Conservation (phyloP, 2,797 vertebrate species). For the Lycodopsis pacificus region DNA sequence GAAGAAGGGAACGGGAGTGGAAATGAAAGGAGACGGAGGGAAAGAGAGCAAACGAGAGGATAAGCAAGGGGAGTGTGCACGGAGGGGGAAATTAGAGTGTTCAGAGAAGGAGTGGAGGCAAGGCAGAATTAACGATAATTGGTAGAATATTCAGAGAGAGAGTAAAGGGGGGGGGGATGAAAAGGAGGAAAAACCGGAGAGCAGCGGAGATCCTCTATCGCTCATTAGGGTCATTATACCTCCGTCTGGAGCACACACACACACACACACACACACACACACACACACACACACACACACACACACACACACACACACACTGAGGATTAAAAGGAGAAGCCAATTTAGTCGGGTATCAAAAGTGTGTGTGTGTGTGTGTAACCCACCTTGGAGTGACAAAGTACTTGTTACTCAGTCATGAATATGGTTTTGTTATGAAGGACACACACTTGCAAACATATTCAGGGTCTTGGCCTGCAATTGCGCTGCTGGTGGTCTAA, state of each 20-base stretch:
- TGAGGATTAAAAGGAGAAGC: conserved; percentile 63
- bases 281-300: conserved; percentile 14
- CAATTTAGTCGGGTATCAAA: conserved; percentile 67
- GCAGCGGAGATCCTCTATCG: conserved; percentile 63
- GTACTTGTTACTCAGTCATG: conserved; percentile 5
- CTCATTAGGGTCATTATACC: conserved; percentile 79
- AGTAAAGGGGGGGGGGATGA: conserved; percentile 54
- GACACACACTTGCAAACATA: conserved; percentile 15
- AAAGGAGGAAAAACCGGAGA: conserved; percentile 58
- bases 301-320: conserved; percentile 17
- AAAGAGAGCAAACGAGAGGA: conserved; percentile 36
- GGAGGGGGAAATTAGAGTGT: conserved; percentile 56
- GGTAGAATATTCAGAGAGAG: conserved; percentile 66
- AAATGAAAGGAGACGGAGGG: conserved; percentile 38
- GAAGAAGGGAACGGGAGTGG: conserved; percentile 26
- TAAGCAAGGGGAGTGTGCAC: conserved; percentile 39
- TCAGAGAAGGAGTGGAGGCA: conserved; percentile 49
- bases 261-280: conserved; percentile 11
- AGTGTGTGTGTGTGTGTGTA: conserved; percentile 1
- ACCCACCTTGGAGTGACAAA: conserved; percentile 14
- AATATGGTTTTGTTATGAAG: conserved; percentile 33
- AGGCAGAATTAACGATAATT: conserved; percentile 69
- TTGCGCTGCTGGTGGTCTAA: conserved; percentile 18
- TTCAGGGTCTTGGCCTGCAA: conserved; percentile 20
- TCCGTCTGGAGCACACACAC: conserved; percentile 46